phyloP scores from a whole-genome alignment of 2,888 invertebrate genomes.

The Nemapogon koenigi region DNA sequence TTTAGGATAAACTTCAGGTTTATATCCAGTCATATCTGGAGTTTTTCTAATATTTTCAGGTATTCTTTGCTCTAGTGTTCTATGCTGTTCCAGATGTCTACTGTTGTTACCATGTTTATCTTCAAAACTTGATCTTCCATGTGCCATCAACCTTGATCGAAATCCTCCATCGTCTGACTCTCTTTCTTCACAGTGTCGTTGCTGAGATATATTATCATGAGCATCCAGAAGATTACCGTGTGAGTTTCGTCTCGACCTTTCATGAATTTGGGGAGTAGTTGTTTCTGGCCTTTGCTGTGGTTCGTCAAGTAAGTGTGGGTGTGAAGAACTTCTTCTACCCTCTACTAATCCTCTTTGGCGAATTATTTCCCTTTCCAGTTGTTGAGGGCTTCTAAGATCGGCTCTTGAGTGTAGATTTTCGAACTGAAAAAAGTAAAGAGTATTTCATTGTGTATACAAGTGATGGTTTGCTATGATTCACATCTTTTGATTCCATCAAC shows the following conservation, averaged over 20 bases:
- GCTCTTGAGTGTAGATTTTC: constrained; percentile 50
- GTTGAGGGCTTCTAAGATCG: constrained; percentile 67
- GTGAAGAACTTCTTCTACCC: constrained; percentile 68
- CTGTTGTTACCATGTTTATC: constrained; percentile 54
- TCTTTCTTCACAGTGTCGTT: constrained; percentile 43
- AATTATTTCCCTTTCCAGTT: constrained; percentile 66
- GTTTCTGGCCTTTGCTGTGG: constrained; percentile 42
- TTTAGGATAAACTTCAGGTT: constrained; percentile 7
- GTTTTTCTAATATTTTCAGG: constrained; percentile 43
- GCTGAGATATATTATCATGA: constrained; percentile 30
- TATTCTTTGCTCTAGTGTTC: constrained; percentile 22
- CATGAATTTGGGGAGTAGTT: constrained; percentile 40
- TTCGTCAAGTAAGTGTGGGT: constrained; percentile 69
- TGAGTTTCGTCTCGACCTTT: constrained; percentile 60
- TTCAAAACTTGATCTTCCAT: constrained; percentile 45
- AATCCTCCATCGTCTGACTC: constrained; percentile 71
- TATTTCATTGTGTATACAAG: no score
- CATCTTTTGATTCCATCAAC: no score
- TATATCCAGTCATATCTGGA: constrained; percentile 30
- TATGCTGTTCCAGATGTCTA: constrained; percentile 42
- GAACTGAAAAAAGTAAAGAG: constrained; percentile 34
- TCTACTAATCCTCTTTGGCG: constrained; percentile 63
- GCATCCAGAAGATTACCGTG: constrained; percentile 66
- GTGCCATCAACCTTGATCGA: constrained; percentile 44
- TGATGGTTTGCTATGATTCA: no score